Base-by-base conservation (phyloP, 1,140 invertebrate genomes). In the Bombus picipes region DNA sequence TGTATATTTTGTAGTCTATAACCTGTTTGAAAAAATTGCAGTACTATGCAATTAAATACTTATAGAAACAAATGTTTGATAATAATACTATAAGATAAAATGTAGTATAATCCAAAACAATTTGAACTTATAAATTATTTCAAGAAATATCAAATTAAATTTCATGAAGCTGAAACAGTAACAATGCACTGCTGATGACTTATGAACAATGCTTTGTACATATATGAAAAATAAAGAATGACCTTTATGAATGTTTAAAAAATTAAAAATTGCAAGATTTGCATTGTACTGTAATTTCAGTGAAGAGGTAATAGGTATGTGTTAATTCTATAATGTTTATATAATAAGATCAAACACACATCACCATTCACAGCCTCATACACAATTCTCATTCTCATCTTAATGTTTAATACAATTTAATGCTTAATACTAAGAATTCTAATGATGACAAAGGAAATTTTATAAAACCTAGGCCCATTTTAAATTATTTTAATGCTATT, bases 231-330 rank as follows among this genome's bases (percentile, higher is more conserved):
- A 53, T 73, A 88, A 37, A 68, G 1, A 70, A 57, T n/a, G 76
- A 81, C 87, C 37, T 85, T 84, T 74, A 28, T 10, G 41, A 72
- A 86, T 76, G 83, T 82, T 66, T 13, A 62, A 84, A 75, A 47
- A 85, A 82, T 43, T 71, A 53, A 86, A 68, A 75, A 72, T 39
- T 43, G 71, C 15, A 57, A 85, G 74, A 83, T 82, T 86, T 92
- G 89, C 89, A 92, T 90, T 90, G 89, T 92, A 93, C 93, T 92
- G 91, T 92, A 91, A 93, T 93, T 93, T 94, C 90, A 92, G 84
- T 93, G 89, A 92, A 94, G 90, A 94, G 92, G 90, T 87, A 90
- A 90, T 91, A 93, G 86, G 88, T 90, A 85, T 87, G 87, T 86
- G 88, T 92, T 93, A 87, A 86, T 85, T 89, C 87, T 90, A 88